Evolutionary conservation across 2,797 vertebrate species (phyloP).

Genomic region (Myioborus miniatus): DNA sequence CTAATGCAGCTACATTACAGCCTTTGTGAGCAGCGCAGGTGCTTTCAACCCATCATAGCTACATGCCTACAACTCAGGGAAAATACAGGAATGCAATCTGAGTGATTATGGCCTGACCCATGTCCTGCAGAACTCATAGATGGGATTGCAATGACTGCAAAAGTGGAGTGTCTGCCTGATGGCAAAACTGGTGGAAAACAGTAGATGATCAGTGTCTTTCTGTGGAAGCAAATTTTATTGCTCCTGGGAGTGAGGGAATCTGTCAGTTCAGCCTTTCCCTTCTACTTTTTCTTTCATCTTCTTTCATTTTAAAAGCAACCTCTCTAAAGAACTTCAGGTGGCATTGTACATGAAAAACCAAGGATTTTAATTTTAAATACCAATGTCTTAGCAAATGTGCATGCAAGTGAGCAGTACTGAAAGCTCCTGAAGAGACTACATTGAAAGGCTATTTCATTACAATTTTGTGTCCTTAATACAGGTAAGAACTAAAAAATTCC

Average conservation of each 20-base stretch:
- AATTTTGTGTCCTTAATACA: background rate
- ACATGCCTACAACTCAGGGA: background rate
- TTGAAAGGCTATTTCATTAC: background rate
- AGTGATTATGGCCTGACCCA: background rate
- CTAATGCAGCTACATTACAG: background rate
- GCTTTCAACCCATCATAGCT: background rate
- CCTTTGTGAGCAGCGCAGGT: background rate
- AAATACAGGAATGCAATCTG: slow-evolving; percentile 2
- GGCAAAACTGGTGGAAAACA: background rate
- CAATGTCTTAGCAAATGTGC: background rate
- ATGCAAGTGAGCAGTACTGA: background rate
- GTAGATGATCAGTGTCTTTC: background rate
- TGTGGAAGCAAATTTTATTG: background rate
- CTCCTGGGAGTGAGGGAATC: background rate
- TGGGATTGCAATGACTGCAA: background rate
- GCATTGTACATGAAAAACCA: background rate
- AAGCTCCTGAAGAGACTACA: background rate
- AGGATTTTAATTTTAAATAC: background rate
- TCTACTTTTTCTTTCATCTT: background rate
- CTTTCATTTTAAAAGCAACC: background rate
- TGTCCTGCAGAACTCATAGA: background rate
- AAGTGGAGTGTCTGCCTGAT: background rate
- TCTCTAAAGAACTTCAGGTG: background rate
- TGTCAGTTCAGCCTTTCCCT: background rate
- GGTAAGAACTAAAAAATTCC: background rate